phyloP scores from a whole-genome alignment of 1,140 invertebrate genomes.

The Drosophila punjabiensis region DNA sequence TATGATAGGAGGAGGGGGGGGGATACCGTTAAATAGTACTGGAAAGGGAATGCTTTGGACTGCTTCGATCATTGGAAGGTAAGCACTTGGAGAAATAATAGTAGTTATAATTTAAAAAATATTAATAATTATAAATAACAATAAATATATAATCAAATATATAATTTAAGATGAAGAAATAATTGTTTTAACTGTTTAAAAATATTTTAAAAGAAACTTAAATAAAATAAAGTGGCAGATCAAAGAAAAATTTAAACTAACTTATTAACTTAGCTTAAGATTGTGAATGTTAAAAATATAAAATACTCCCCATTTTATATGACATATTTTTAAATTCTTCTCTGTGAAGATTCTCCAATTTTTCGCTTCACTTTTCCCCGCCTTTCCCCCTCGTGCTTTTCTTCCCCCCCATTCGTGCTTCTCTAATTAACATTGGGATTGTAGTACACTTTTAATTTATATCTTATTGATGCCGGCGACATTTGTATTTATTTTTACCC shows the following conservation, averaged over 20 bases:
- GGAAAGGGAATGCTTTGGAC: neutral
- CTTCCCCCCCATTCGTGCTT: conserved; percentile 59
- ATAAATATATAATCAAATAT: neutral
- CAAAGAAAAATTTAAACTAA: neutral
- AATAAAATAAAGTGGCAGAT: neutral
- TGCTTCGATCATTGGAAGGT: neutral
- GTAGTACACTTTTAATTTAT: conserved; percentile 83
- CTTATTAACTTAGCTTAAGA: neutral
- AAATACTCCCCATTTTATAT: neutral
- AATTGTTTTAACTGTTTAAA: too few relatives aligned
- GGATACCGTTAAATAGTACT: conserved; percentile 4
- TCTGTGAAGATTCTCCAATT: conserved; percentile 15
- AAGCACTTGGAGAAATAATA: neutral
- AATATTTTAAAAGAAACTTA: neutral
- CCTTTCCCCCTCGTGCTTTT: conserved; percentile 9
- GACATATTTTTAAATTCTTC: neutral
- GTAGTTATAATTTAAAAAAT: too few relatives aligned
- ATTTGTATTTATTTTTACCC: conserved; percentile 83
- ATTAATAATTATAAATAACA: too few relatives aligned
- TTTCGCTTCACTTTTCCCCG: conserved; percentile 18
- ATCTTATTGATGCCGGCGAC: conserved; percentile 82
- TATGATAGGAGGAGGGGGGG: conserved; percentile 5
- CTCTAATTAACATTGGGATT: conserved; percentile 81
- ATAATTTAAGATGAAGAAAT: neutral
- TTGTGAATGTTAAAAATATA: too few relatives aligned